Conservation (phyloP, 2,113 vertebrate genomes). For the Dendropsophus ebraccatus region DNA sequence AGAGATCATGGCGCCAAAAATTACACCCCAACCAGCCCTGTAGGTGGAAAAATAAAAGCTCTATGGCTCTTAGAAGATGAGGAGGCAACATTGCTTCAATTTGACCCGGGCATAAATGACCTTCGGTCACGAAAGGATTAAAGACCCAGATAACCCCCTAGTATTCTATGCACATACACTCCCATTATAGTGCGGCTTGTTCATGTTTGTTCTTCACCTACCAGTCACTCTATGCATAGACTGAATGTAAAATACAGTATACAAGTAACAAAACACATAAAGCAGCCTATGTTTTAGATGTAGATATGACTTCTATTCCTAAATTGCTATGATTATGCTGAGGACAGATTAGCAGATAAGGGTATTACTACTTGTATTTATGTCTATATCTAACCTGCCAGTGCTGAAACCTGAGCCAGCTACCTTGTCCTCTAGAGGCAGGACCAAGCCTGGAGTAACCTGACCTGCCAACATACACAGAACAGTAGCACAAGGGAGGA, state of each 20-base stretch:
- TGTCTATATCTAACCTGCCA: neutral
- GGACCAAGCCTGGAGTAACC: constrained; percentile 39
- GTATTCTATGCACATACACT: no score
- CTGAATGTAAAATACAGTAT: neutral
- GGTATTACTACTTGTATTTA: neutral
- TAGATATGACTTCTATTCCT: neutral
- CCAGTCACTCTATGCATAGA: neutral
- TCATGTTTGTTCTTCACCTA: no score
- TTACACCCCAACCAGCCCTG: no score
- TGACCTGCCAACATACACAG: constrained; percentile 31
- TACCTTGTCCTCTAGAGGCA: constrained; percentile 27
- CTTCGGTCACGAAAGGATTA: no score
- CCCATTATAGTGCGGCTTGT: no score
- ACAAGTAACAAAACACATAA: neutral
- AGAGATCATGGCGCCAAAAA: no score
- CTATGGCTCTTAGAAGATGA: no score
- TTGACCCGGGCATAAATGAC: no score
- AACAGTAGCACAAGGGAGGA: constrained; percentile 19
- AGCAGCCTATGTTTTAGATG: neutral
- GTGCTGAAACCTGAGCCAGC: constrained; percentile 19
- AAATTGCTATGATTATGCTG: neutral
- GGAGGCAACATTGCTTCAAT: no score
- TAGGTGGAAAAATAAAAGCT: no score
- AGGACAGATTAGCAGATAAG: neutral
- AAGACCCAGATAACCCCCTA: no score